phyloP scores from a whole-genome alignment of 2,888 invertebrate genomes.

The Andrena hattorfiana region DNA sequence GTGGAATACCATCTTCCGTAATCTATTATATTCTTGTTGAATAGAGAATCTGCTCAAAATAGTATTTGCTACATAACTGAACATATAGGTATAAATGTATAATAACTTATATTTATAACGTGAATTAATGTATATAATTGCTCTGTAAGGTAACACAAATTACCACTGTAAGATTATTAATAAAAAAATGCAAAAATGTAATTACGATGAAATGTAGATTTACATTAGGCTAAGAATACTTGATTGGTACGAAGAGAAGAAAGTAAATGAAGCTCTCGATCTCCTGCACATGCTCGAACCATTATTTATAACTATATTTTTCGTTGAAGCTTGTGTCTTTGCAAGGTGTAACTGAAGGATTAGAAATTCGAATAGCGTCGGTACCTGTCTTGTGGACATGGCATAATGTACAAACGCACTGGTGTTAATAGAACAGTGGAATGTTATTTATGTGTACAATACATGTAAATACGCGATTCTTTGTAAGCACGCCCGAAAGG shows the following conservation, averaged over 20 bases:
- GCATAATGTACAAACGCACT: conserved; percentile 20
- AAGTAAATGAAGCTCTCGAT: conserved; percentile 49
- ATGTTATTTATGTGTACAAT: conserved; percentile 38
- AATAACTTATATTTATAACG: conserved; percentile 80
- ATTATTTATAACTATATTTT: conserved; percentile 29
- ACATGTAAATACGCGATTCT: conserved; percentile 29
- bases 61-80: conserved; percentile 67
- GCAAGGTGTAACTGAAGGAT: neutral
- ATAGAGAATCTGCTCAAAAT: conserved; percentile 77
- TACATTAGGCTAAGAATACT: conserved; percentile 53
- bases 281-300: conserved; percentile 17
- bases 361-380: neutral
- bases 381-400: neutral
- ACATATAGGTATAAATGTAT: conserved; percentile 73
- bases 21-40: conserved; percentile 50
- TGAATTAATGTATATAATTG: conserved; percentile 78
- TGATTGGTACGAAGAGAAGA: conserved; percentile 31
- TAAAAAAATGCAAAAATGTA: conserved; percentile 66
- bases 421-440: conserved; percentile 9
- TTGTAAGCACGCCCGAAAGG: conserved; percentile 7
- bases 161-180: conserved; percentile 64
- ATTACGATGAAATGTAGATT: conserved; percentile 72
- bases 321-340: neutral
- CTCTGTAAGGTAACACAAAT: conserved; percentile 63
- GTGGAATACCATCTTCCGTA: conserved; percentile 43